Conservation (phyloP, 2,113 vertebrate genomes). For the Cyphomyrus discorhynchus region DNA sequence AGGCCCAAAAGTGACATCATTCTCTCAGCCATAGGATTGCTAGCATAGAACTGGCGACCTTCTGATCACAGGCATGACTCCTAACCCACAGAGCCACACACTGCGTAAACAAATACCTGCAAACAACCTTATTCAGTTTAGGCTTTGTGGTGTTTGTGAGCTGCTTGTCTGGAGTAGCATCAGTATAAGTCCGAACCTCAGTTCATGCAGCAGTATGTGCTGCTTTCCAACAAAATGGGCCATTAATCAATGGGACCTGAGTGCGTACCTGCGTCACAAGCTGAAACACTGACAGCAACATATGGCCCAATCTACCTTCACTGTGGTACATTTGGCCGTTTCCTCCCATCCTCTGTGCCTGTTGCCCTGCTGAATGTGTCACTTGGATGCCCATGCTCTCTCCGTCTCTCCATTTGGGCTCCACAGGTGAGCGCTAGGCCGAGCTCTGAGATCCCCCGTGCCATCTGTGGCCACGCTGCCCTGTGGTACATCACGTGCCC, state of each 20-base stretch:
- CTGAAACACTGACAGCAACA: not conserved
- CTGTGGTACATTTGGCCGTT: not conserved
- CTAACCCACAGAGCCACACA: not conserved
- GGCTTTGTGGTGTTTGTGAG: not conserved
- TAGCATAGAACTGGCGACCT: not conserved
- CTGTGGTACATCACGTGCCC: not conserved
- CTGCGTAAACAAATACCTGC: not conserved
- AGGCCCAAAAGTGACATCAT: not conserved
- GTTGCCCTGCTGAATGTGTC: not conserved
- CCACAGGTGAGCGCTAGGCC: conserved; percentile 6
- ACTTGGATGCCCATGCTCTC: not conserved
- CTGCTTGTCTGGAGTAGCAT: not conserved
- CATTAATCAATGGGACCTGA: not conserved
- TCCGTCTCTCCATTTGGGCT: not conserved
- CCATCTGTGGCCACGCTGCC: conserved; percentile 14
- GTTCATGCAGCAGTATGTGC: not conserved
- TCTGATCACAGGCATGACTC: not conserved
- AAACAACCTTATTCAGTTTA: not conserved
- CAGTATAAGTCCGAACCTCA: not conserved
- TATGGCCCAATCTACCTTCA: conserved; percentile 3
- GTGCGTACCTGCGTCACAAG: not conserved
- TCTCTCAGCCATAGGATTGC: not conserved
- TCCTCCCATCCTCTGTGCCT: not conserved
- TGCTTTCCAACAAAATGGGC: not conserved
- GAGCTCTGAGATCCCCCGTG: not conserved